Evolutionary conservation across 2,888 invertebrate genomes (phyloP), one percentile per base, ranked within the genome.

Genomic region (Tetropium fuscum): DNA sequence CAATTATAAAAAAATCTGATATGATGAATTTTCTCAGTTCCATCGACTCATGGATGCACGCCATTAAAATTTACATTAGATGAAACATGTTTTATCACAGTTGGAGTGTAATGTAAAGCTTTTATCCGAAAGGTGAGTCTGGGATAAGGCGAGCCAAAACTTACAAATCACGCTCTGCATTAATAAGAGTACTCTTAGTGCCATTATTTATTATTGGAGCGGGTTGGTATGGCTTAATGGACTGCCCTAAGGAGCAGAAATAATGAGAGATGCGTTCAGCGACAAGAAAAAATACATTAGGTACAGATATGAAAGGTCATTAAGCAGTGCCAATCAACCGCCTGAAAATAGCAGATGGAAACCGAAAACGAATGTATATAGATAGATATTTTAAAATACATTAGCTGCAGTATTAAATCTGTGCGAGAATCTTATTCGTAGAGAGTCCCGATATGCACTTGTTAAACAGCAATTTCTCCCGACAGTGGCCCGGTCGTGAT

Each of bases 401-500:
- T n/a, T n/a, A n/a, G n/a, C n/a, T n/a, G n/a, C n/a, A n/a, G n/a
- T n/a, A n/a, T n/a, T n/a, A n/a, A n/a, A n/a, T n/a, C n/a, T 11
- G 11, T 11, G 32, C 13, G 11, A 3, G 13, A 32, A 32, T 32
- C 32, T 32, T 13, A 3, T 10, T 32, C 32, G 10, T 11, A 3
- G 5, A 32, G 6, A 3, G 11, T 13, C 32, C 10, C 13, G 16
- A 25, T 44, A 13, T 44, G 13, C 38, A 36, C 40, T 38, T 16
- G 27, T 19, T 8, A 18, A 38, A 36, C 27, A 20, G 40, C 40
- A 49, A 49, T 38, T 38, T 19, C 20, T 1, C 3, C 25, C 40
- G 27, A 49, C 20, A 49, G 40, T 38, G 25, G 19, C 15, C 22
- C 16, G n/a, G 27, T n/a, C 25, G 25, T 66, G 66, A 64, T 61